A percentile compares a stretch with the other conserved stretches of the same genome.
Evolutionary conservation across 2,113 vertebrate genomes (phyloP).

Genomic region (Myotis davidii): DNA sequence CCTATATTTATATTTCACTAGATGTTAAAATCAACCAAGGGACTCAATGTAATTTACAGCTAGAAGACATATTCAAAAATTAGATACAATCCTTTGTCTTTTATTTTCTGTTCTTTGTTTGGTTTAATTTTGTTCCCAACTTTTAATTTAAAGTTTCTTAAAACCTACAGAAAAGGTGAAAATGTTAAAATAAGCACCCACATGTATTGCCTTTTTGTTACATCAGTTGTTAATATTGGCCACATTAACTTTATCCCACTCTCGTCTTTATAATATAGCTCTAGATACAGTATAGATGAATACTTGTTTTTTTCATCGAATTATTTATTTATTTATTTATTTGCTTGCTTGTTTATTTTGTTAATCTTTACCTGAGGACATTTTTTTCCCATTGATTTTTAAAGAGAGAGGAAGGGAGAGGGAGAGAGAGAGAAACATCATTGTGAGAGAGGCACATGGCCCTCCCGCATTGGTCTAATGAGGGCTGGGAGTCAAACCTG

Average conservation of each 20-base stretch:
- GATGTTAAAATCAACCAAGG: not conserved
- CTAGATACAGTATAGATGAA: not conserved
- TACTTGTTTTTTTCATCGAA: not conserved
- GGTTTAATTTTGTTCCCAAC: not conserved
- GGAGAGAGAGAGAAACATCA: too few relatives aligned
- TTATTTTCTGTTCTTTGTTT: constrained; percentile 13
- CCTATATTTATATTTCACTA: not conserved
- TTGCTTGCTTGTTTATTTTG: too few relatives aligned
- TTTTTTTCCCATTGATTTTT: too few relatives aligned
- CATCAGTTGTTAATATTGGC: not conserved
- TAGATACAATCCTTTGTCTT: not conserved
- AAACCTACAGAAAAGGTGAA: not conserved
- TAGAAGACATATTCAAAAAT: not conserved
- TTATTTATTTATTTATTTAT: too few relatives aligned
- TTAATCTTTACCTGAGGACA: too few relatives aligned
- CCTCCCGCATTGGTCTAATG: too few relatives aligned
- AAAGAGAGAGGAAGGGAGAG: too few relatives aligned
- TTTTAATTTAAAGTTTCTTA: constrained; percentile 43
- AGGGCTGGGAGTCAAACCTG: too few relatives aligned
- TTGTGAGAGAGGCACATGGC: too few relatives aligned
- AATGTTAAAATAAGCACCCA: not conserved
- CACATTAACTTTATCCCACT: not conserved
- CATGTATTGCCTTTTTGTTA: not conserved
- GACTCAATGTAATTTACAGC: not conserved
- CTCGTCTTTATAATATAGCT: not conserved